Conservation (phyloP, 2,113 vertebrate species). For the Strix aluco region DNA sequence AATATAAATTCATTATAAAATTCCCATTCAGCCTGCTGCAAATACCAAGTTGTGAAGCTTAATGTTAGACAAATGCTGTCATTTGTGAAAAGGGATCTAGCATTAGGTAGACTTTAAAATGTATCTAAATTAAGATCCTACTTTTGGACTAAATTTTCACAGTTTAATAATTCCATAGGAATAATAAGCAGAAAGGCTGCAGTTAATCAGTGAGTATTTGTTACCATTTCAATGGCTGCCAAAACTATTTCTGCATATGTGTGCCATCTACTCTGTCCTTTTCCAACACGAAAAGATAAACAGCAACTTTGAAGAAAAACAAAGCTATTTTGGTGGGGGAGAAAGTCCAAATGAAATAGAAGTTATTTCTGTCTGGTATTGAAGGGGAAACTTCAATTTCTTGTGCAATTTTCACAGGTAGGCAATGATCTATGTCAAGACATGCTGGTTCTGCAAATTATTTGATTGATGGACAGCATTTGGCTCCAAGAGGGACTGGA, state of each 20-base stretch:
- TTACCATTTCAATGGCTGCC: neutral
- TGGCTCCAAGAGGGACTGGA: conserved; percentile 70
- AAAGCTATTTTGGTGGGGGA: neutral
- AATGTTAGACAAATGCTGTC: neutral
- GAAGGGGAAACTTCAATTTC: conserved; percentile 1
- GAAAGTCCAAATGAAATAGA: neutral
- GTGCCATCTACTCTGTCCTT: neutral
- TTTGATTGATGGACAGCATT: conserved; percentile 62
- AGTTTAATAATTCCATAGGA: neutral
- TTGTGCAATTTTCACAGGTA: conserved; percentile 35
- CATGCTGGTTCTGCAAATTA: conserved; percentile 72
- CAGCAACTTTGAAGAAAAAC: neutral
- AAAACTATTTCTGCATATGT: neutral
- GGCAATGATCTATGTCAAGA: conserved; percentile 68
- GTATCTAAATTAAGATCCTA: neutral
- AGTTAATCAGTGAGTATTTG: neutral
- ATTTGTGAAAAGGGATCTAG: neutral
- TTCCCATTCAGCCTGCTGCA: neutral
- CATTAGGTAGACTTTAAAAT: neutral
- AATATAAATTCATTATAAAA: neutral
- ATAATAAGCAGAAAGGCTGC: neutral
- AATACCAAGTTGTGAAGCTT: neutral
- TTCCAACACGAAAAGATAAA: neutral
- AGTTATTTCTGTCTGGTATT: neutral
- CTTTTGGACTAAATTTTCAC: neutral